Conservation (phyloP, 2,888 invertebrate genomes). For the Ophion costatus region DNA sequence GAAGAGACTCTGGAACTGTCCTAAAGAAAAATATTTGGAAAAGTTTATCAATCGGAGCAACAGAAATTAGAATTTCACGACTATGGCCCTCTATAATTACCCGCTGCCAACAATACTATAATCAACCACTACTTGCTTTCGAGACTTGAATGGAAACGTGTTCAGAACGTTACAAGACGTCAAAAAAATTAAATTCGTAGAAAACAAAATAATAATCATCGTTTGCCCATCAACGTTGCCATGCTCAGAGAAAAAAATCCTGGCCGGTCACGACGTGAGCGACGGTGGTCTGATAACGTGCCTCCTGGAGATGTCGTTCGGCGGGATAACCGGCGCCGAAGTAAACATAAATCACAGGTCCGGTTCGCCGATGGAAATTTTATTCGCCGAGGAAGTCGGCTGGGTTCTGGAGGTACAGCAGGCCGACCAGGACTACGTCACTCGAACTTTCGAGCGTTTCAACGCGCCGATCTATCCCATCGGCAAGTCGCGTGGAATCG, state of each 20-base stretch:
- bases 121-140: neutral
- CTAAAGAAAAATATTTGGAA: no score
- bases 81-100: no score
- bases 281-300: conserved; percentile 97
- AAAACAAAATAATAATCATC: neutral
- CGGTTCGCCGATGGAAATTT: conserved; percentile 86
- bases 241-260: conserved; percentile 87
- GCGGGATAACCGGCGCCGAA: conserved; percentile 92
- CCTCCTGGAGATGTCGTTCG: conserved; percentile 98
- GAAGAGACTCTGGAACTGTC: neutral
- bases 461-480: conserved; percentile 88
- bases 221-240: conserved; percentile 1
- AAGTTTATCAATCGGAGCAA: no score
- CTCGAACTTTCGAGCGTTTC: conserved; percentile 86
- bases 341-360: conserved; percentile 86
- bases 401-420: conserved; percentile 91
- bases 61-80: no score
- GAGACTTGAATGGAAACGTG: neutral
- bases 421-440: conserved; percentile 85
- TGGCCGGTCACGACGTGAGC: conserved; percentile 97
- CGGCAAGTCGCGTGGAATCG: conserved; percentile 88
- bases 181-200: neutral
- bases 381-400: conserved; percentile 95
- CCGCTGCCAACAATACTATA: no score
- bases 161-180: neutral